These are phyloP conservation scores for Plecturocebus donacophilus DNA, from an alignment of 2,113 vertebrate genomes.

Conservation along the genomic window DNA sequence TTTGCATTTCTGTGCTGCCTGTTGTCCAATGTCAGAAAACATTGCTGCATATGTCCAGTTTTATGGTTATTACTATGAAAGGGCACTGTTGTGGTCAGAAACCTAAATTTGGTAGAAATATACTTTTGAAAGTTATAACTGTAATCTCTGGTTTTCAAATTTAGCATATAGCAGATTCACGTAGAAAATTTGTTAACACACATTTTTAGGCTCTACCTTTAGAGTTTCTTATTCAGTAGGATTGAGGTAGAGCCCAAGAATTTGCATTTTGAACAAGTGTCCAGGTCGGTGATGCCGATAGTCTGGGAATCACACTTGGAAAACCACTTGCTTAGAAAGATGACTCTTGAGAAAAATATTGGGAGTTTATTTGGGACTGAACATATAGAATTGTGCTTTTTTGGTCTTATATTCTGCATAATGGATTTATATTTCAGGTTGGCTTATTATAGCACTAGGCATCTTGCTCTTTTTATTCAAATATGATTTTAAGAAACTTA, in stretches of 20 bases:
- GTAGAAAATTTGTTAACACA: not conserved
- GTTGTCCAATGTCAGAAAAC: not conserved
- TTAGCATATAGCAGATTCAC: not conserved
- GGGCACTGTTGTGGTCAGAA: not conserved
- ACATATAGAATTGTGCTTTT: not conserved
- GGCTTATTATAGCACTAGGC: not conserved
- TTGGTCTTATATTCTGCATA: not conserved
- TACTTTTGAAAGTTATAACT: not conserved
- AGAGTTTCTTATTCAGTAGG: not conserved
- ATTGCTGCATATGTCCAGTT: not conserved
- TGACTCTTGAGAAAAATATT: not conserved
- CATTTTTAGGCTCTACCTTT: not conserved
- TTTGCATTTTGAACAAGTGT: not conserved
- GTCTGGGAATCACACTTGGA: not conserved
- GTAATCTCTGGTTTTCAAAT: not conserved
- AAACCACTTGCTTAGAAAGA: not conserved
- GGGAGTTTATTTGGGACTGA: not conserved
- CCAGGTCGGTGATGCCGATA: not conserved
- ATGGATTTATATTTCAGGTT: not conserved
- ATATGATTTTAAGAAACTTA: not conserved
- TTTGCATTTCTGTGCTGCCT: not conserved
- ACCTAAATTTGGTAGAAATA: not conserved
- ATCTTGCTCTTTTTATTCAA: not conserved
- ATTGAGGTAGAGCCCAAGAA: not conserved
- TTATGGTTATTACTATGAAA: not conserved